phyloP scores from a whole-genome alignment of 2,888 invertebrate genomes.

The Itoplectis maculator region DNA sequence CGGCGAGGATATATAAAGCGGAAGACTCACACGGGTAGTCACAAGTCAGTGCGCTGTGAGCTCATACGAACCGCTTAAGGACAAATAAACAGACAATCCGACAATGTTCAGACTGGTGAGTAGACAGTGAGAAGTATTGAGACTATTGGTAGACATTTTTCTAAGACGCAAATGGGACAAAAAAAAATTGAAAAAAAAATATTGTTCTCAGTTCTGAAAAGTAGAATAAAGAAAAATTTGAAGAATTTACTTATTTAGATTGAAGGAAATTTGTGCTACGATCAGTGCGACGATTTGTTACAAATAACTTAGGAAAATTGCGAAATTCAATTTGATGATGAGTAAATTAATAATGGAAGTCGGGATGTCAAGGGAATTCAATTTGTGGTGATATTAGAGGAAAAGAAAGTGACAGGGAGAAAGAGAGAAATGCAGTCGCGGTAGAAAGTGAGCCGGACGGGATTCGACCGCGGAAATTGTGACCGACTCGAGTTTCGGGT shows the following conservation, averaged over 20 bases:
- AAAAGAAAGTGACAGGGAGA: constrained; percentile 47
- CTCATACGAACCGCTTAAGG: constrained; percentile 50
- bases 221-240: too few relatives aligned
- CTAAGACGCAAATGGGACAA: too few relatives aligned
- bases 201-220: too few relatives aligned
- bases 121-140: too few relatives aligned
- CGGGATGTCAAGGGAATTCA: not conserved
- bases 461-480: constrained; percentile 22
- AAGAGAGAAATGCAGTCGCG: constrained; percentile 8
- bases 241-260: too few relatives aligned
- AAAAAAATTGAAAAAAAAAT: too few relatives aligned
- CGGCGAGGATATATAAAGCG: constrained; percentile 79
- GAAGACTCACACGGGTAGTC: constrained; percentile 69
- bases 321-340: not conserved
- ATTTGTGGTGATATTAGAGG: constrained; percentile 23
- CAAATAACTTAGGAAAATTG: not conserved
- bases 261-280: constrained; percentile 28
- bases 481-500: not conserved
- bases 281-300: constrained; percentile 27
- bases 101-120: constrained; percentile 66
- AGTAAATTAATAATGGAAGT: not conserved
- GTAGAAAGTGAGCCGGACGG: constrained; percentile 57
- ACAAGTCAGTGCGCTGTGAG: constrained; percentile 75
- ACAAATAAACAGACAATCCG: constrained; percentile 28
- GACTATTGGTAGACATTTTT: too few relatives aligned